Evolutionary conservation across 2,113 vertebrate species (phyloP).

Genomic region (Tetrax tetrax): DNA sequence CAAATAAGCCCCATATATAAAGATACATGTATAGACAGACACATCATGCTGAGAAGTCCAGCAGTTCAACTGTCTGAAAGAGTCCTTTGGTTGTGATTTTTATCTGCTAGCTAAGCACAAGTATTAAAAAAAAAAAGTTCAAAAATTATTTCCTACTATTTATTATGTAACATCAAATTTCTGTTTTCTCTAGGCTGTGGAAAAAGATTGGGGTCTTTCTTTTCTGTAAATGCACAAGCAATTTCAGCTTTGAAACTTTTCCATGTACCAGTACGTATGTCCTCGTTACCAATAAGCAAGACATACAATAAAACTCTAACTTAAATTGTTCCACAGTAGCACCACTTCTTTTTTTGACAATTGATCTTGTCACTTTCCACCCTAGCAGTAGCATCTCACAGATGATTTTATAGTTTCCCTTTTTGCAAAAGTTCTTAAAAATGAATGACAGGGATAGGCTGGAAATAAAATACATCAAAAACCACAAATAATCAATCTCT

Average conservation of each 20-base stretch:
- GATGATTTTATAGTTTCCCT: background rate
- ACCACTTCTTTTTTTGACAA: background rate
- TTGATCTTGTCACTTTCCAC: background rate
- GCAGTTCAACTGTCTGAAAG: background rate
- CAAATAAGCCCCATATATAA: background rate
- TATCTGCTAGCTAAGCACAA: background rate
- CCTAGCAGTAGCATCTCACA: background rate
- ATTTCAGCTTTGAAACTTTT: background rate
- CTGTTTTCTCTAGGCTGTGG: background rate
- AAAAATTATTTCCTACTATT: background rate
- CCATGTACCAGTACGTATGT: background rate
- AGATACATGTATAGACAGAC: background rate
- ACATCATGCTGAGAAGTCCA: background rate
- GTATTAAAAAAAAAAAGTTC: background rate
- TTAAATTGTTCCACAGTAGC: background rate
- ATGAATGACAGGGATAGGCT: fast-evolving
- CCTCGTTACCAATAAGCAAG: background rate
- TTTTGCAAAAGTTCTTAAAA: background rate
- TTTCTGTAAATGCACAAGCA: background rate
- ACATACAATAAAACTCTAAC: background rate
- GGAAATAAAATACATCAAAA: background rate
- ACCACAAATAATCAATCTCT: background rate
- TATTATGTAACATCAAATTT: background rate
- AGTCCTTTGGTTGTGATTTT: background rate
- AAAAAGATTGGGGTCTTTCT: background rate